phyloP scores from a whole-genome alignment of 2,113 vertebrate genomes.

The Himantopus leucocephalus region DNA sequence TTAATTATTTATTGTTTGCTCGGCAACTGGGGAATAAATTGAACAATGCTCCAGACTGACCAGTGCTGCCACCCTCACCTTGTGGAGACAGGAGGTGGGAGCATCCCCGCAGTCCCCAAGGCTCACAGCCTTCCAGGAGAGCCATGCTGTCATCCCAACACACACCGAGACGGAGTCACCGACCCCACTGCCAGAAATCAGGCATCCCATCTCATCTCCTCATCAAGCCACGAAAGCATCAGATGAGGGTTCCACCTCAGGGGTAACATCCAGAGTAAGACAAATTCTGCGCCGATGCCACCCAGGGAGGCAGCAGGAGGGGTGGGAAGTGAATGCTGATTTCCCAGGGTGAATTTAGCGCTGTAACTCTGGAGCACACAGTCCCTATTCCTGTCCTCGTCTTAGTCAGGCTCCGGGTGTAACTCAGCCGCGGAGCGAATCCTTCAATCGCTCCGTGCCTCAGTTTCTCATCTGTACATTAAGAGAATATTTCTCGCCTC shows the following conservation, averaged over 20 bases:
- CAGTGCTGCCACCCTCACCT: neutral
- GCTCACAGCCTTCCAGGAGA: neutral
- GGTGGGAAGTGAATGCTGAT: neutral
- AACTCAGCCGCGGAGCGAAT: neutral
- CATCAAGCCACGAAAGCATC: neutral
- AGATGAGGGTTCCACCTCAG: neutral
- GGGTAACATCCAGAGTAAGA: neutral
- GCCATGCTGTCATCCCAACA: accelerated
- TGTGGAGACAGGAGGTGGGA: neutral
- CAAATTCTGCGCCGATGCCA: neutral
- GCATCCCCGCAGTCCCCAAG: accelerated
- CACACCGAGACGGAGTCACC: neutral
- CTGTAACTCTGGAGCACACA: neutral
- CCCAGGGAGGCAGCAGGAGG: neutral
- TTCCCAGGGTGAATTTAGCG: neutral
- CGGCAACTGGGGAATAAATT: neutral
- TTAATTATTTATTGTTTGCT: neutral
- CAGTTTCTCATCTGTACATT: constrained; percentile 42
- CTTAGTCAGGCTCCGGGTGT: neutral
- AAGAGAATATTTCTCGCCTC: constrained; percentile 45
- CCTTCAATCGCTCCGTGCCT: neutral
- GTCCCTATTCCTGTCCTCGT: neutral
- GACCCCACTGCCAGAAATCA: neutral
- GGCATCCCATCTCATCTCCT: neutral
- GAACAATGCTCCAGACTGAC: neutral